A percentile compares a stretch with the other conserved stretches of the same genome.
These are phyloP conservation scores for Drosophila algonquin DNA, from an alignment of 2,888 invertebrate genomes.

Conservation along the genomic window DNA sequence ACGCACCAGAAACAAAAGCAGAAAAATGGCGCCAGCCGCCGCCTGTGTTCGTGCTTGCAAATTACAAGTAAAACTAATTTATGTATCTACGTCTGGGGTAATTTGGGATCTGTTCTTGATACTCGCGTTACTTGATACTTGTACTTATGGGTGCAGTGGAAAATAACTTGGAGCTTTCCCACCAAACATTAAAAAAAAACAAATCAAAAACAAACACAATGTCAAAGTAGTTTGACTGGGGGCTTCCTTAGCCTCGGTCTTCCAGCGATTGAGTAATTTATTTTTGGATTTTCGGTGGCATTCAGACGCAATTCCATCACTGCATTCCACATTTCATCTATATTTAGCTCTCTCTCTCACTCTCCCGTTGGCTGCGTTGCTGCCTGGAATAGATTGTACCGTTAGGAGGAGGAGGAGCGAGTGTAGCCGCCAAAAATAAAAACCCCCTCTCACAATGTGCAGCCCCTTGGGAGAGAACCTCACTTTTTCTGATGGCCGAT, in stretches of 20 bases:
- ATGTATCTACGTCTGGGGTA: constrained; percentile 46
- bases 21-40: constrained; percentile 38
- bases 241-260: background rate
- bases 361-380: background rate
- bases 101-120: constrained; percentile 58
- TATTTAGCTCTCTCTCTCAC: constrained; percentile 21
- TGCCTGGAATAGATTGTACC: constrained; percentile 33
- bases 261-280: background rate
- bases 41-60: constrained; percentile 64
- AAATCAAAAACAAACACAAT: background rate
- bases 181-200: background rate
- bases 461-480: constrained; percentile 3
- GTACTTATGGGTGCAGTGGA: constrained; percentile 34
- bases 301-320: background rate
- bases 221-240: background rate
- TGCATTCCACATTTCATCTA: constrained; percentile 26
- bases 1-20: constrained; percentile 38
- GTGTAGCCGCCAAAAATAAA: constrained; percentile 36
- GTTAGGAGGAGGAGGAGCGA: background rate
- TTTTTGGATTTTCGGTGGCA: background rate
- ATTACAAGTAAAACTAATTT: constrained; percentile 57
- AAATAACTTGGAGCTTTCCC: constrained; percentile 32
- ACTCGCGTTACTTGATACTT: constrained; percentile 5
- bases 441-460: constrained; percentile 15
- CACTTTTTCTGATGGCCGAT: constrained; percentile 42